A percentile compares a stretch with the other conserved stretches of the same genome.
These are phyloP conservation scores for Lottia scabra DNA, from an alignment of 2,888 invertebrate genomes.

Conservation along the genomic window DNA sequence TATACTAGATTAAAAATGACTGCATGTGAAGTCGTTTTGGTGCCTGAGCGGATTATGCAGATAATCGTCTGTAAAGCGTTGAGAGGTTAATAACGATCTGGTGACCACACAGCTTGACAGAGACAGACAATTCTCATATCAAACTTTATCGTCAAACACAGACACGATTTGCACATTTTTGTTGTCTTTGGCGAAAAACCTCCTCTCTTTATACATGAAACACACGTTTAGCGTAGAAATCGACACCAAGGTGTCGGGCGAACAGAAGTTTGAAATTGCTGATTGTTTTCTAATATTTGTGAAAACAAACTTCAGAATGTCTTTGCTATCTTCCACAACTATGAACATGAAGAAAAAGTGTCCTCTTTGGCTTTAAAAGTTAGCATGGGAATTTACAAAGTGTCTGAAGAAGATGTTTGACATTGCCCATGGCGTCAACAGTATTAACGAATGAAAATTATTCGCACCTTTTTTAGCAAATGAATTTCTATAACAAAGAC, in stretches of 20 bases:
- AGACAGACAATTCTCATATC: neutral
- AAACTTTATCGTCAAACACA: neutral
- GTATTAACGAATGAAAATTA: conserved; percentile 5
- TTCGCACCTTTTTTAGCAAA: conserved; percentile 1
- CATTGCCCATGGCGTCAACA: neutral
- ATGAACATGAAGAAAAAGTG: neutral
- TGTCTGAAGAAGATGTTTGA: neutral
- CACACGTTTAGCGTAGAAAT: neutral
- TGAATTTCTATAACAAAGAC: conserved; percentile 4
- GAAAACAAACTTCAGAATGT: conserved; percentile 1
- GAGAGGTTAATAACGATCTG: neutral
- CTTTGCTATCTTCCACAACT: neutral
- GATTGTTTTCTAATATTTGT: conserved; percentile 6
- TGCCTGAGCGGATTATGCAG: neutral
- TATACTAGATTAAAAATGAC: neutral
- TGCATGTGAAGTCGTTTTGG: neutral
- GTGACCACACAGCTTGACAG: neutral
- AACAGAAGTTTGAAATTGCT: neutral
- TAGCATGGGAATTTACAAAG: conserved; percentile 3
- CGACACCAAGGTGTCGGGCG: neutral
- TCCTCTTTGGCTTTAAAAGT: neutral
- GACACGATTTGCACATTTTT: neutral
- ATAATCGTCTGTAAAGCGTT: neutral
- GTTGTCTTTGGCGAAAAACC: neutral
- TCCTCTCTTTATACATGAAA: neutral